Percentiles rank a stretch among this genome's conserved stretches.
phyloP scores from a whole-genome alignment of 2,888 invertebrate genomes.

The Hedya salicella region DNA sequence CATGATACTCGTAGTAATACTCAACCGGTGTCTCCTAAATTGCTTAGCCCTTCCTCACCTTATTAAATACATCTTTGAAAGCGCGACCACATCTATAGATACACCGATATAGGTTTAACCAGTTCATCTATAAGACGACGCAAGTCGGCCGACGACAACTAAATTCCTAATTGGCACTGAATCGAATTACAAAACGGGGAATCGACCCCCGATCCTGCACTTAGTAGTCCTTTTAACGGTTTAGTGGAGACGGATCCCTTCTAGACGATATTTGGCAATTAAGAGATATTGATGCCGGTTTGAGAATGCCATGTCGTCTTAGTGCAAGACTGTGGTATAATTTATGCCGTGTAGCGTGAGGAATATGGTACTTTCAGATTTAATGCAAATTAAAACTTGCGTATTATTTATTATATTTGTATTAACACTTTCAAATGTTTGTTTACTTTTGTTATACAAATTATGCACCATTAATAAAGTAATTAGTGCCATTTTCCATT shows the following conservation, averaged over 20 bases:
- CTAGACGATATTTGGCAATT: constrained; percentile 80
- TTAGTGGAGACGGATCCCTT: constrained; percentile 80
- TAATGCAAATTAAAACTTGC: too few relatives aligned
- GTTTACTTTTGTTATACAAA: too few relatives aligned
- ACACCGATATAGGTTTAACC: constrained; percentile 17
- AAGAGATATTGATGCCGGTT: constrained; percentile 64
- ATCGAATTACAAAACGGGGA: constrained; percentile 82
- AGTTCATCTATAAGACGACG: constrained; percentile 58
- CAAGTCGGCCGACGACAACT: constrained; percentile 72
- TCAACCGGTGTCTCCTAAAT: constrained; percentile 19
- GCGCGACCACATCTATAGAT: constrained; percentile 17
- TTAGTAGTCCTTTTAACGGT: constrained; percentile 84
- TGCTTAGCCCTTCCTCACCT: constrained; percentile 30
- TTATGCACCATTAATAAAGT: too few relatives aligned
- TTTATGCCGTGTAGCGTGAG: background rate
- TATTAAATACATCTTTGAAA: constrained; percentile 32
- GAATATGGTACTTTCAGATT: too few relatives aligned
- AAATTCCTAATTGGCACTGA: constrained; percentile 81
- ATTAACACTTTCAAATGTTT: too few relatives aligned
- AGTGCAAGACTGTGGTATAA: background rate
- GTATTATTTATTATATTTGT: too few relatives aligned
- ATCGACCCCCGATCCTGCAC: constrained; percentile 82
- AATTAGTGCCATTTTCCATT: too few relatives aligned
- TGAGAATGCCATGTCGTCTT: constrained; percentile 14
- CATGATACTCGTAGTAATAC: background rate